Evolutionary conservation across 2,797 vertebrate genomes (phyloP).

Genomic region (Aulostomus chinensis): DNA sequence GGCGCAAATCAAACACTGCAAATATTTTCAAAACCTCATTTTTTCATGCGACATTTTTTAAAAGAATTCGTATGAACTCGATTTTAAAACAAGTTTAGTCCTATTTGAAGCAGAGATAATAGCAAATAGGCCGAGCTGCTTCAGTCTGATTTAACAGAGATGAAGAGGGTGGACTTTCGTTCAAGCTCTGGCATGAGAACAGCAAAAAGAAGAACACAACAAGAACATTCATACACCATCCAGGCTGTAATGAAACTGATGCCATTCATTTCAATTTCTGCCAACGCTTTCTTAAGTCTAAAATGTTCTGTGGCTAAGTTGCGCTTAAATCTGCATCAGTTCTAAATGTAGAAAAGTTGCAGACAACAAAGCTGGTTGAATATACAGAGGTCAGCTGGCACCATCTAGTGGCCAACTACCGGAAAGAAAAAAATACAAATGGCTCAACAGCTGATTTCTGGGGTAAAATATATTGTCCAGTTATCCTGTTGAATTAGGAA

Average conservation of each 20-base stretch:
- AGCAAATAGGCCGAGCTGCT: slow-evolving; percentile 5
- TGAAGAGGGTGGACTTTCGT: slow-evolving; percentile 15
- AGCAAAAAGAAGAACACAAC: background rate
- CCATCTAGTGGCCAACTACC: slow-evolving; percentile 56
- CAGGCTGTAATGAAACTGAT: background rate
- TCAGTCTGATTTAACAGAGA: slow-evolving; percentile 7
- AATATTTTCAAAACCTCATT: background rate
- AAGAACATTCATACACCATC: no score
- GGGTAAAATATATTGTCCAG: no score
- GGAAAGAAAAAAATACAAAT: no score
- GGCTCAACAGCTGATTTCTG: no score
- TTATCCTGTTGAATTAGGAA: no score
- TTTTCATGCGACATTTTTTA: no score
- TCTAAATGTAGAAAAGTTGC: no score
- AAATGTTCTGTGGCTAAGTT: background rate
- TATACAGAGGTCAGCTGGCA: background rate
- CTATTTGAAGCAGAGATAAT: slow-evolving; percentile 11
- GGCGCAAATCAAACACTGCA: slow-evolving; percentile 2
- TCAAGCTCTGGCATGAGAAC: slow-evolving; percentile 9
- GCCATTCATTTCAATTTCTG: background rate
- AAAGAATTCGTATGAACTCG: background rate
- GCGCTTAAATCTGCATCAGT: background rate
- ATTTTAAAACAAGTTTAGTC: background rate
- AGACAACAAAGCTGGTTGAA: no score
- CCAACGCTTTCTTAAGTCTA: background rate